Evolutionary conservation across 2,888 invertebrate genomes (phyloP), one percentile per base, ranked within the genome.

Genomic region (Alloscopus bannaensis): DNA sequence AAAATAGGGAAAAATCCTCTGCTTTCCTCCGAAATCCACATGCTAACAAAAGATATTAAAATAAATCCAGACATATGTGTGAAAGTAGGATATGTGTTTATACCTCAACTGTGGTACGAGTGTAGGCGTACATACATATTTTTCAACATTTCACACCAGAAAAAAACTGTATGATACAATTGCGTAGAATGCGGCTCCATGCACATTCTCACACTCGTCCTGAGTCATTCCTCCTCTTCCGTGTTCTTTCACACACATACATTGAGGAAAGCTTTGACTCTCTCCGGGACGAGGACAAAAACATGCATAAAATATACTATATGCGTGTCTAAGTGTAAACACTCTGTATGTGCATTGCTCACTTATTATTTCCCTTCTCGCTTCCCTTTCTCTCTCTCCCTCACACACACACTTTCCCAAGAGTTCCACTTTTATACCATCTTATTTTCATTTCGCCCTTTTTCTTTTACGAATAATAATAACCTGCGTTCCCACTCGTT

Each of bases 351-450:
- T 59, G 59, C 20, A n/a, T n/a, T 59, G 31, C 31, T 59, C 31
- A 59, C 31, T 59, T 57, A 59, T 29, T 31, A 59, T n/a, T 40
- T 26, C 68, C 62, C n/a, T 52, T 72, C 31, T 62, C 71, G 24
- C 62, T 45, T 62, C 50, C 31, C 55, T 64, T 55, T 20, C 31
- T 20, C 52, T 50, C 36, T 52, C 40, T n/a, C 24, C 45, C 45
- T 60, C 18, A 31, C 36, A 36, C 26, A 36, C 18, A 36, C 60
- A 18, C 13, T 36, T 13, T 55, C 59, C 59, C 59, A 29, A 60
- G 31, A 60, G 59, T 36, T 28, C 59, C n/a, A 55, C 55, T 59
- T 59, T 31, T 59, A 59, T 59, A 59, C 59, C 29, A 31, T 18
- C 59, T 29, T 59, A 59, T 59, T 59, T 31, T 59, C 59, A 59